Evolutionary conservation across 2,888 invertebrate genomes (phyloP).

Genomic region (Isoperla grammatica): DNA sequence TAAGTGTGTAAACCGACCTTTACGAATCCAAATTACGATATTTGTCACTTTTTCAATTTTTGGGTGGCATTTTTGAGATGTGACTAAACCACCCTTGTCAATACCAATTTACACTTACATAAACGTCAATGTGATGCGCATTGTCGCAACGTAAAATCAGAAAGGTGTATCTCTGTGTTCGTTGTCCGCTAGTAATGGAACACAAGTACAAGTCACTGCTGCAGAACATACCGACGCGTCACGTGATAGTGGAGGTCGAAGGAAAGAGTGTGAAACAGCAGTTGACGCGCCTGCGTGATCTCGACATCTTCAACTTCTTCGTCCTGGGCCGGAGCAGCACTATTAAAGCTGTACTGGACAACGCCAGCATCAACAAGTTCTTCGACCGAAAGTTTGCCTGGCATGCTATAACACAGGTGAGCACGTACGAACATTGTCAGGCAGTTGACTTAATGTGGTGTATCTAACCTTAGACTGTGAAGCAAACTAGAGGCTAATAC

Average conservation of each 20-base stretch:
- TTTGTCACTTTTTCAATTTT: no score
- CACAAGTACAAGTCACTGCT: constrained; percentile 88
- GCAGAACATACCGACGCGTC: constrained; percentile 84
- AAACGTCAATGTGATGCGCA: no score
- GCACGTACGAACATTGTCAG: constrained; percentile 7
- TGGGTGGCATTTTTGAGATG: no score
- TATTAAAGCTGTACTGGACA: constrained; percentile 62
- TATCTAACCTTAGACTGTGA: no score
- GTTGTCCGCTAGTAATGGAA: constrained; percentile 92
- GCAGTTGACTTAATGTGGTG: no score
- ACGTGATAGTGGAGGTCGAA: constrained; percentile 59
- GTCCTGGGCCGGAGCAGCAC: constrained; percentile 68
- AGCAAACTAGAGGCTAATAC: no score
- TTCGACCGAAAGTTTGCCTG: constrained; percentile 83
- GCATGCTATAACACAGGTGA: constrained; percentile 70
- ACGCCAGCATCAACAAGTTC: constrained; percentile 66
- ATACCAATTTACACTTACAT: no score
- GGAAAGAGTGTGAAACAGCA: constrained; percentile 49
- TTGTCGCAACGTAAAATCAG: no score
- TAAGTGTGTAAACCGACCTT: no score
- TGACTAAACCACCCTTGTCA: no score
- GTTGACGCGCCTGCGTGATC: constrained; percentile 63
- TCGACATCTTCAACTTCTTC: constrained; percentile 88
- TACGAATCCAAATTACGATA: no score
- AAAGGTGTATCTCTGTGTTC: no score